Conservation (phyloP, 2,797 vertebrate genomes). For the Eulemur rubriventer region DNA sequence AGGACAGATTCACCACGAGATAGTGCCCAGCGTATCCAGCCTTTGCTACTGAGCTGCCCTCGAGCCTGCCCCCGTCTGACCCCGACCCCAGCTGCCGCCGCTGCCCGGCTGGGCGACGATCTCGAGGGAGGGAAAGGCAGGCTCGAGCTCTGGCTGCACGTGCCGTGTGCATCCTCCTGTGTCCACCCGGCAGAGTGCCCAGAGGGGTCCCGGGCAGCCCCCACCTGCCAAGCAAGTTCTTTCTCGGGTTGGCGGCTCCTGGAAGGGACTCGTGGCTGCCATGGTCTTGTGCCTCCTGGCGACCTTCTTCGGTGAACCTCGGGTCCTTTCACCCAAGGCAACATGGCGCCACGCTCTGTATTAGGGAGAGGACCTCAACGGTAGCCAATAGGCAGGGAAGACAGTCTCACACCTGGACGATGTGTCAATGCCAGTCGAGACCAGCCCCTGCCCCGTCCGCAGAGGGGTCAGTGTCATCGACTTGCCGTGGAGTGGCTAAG, state of each 20-base stretch:
- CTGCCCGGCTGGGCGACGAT: too few relatives aligned
- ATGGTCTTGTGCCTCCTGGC: background rate
- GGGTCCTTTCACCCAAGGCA: background rate
- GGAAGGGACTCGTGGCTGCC: too few relatives aligned
- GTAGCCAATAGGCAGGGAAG: background rate
- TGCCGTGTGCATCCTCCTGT: background rate
- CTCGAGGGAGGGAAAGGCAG: too few relatives aligned
- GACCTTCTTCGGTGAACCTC: background rate
- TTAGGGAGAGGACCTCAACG: background rate
- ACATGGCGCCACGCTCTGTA: accelerated
- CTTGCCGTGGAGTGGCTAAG: background rate
- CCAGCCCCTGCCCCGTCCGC: background rate
- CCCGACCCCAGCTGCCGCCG: accelerated
- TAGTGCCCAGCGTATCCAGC: background rate
- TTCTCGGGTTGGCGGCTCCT: background rate
- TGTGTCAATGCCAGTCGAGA: background rate
- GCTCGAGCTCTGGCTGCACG: background rate
- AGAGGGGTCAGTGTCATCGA: background rate
- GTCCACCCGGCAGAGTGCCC: background rate
- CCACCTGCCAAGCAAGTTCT: background rate
- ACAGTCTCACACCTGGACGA: too few relatives aligned
- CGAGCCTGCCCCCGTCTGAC: accelerated
- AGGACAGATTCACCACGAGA: background rate
- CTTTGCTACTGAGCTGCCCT: background rate
- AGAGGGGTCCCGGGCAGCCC: background rate